Evolutionary conservation across 2,113 vertebrate genomes (phyloP).

Genomic region (Muscicapa adusta): DNA sequence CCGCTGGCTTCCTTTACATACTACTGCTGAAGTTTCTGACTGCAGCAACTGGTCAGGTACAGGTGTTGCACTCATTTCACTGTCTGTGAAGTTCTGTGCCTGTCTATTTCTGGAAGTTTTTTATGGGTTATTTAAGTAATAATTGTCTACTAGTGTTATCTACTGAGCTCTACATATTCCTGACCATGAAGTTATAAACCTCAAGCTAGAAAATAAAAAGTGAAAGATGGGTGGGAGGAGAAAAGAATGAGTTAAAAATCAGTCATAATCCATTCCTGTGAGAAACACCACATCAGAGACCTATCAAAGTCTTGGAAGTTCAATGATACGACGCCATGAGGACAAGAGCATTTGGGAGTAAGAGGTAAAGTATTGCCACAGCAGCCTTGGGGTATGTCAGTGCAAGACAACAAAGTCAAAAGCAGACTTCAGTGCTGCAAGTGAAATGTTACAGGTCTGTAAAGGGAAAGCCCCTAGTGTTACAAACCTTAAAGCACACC

Average conservation of each 20-base stretch:
- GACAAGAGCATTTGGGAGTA: background rate
- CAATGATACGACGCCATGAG: rapidly evolving
- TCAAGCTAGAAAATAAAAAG: background rate
- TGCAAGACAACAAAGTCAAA: background rate
- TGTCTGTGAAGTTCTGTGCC: background rate
- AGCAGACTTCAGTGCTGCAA: background rate
- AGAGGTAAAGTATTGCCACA: background rate
- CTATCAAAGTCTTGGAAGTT: background rate
- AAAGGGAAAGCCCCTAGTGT: background rate
- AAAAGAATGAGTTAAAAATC: background rate
- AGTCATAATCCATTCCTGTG: background rate
- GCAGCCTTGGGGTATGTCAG: background rate
- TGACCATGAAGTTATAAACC: background rate
- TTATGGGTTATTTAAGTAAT: background rate
- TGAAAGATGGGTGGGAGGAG: background rate
- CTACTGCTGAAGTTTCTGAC: background rate
- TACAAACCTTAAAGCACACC: background rate
- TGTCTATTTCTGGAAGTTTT: background rate
- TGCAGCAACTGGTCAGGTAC: background rate
- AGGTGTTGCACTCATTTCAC: background rate
- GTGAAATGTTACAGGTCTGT: background rate
- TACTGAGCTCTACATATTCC: background rate
- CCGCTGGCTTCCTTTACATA: background rate
- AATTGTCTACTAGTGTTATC: background rate
- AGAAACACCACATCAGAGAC: background rate